Evolutionary conservation across 2,888 invertebrate species (phyloP).

Genomic region (Cataglyphis cursor): DNA sequence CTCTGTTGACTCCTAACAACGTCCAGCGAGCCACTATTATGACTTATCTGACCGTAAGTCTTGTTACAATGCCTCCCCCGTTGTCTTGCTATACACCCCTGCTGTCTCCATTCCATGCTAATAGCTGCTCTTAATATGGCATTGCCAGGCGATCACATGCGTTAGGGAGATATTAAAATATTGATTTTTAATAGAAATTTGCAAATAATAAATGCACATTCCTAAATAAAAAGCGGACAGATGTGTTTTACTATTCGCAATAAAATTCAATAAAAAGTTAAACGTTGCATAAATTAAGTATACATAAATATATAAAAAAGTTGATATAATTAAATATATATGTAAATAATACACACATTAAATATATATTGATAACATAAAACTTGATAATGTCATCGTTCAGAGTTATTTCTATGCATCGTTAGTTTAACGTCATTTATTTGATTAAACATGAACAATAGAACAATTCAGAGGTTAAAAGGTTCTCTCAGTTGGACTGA

Average conservation of each 20-base stretch:
- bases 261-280: not conserved
- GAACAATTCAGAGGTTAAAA: slow-evolving; percentile 17
- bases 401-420: not conserved
- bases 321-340: not conserved
- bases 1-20: slow-evolving; percentile 86
- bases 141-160: slow-evolving; percentile 72
- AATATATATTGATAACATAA: not conserved
- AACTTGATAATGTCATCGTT: not conserved
- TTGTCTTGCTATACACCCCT: slow-evolving; percentile 41
- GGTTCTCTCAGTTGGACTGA: slow-evolving; percentile 39
- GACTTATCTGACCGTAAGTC: slow-evolving; percentile 82
- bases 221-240: not conserved
- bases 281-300: not conserved
- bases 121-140: slow-evolving; percentile 69
- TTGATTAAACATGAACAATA: slow-evolving; percentile 37
- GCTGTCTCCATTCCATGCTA: slow-evolving; percentile 42
- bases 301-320: not conserved
- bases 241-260: not conserved
- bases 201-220: not conserved
- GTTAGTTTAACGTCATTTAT: slow-evolving; percentile 46
- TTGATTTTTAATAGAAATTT: not conserved
- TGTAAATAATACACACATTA: not conserved
- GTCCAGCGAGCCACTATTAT: slow-evolving; percentile 83
- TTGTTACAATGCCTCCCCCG: slow-evolving; percentile 74
- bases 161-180: slow-evolving; percentile 10